Evolutionary conservation across 2,113 vertebrate species (phyloP), one percentile per base, ranked within the genome.

Genomic region (Macroglossus sobrinus): DNA sequence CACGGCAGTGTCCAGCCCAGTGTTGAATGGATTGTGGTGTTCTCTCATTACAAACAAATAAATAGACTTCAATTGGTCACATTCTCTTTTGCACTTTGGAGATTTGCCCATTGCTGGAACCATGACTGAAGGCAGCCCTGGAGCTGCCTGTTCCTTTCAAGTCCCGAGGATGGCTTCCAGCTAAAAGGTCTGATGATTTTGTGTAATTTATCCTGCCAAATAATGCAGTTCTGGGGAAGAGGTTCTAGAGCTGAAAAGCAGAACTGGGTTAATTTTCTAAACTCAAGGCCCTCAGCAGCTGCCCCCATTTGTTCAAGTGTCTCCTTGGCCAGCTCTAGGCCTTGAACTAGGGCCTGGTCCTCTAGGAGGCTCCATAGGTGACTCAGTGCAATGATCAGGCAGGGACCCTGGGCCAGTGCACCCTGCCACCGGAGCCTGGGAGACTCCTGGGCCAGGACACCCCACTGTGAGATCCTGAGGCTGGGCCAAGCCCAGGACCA

Each of bases 31-130:
- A 94, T 94, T 43, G 76, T 97, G 95, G 93, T 90, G 71, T 96
- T 96, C 71, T 97, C 80, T 95, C 55, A 95, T 91, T 74, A 97
- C 61, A 93, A 91, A 88, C 16, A 84, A 96, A 96, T 95, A 95
- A 91, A 97, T 21, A 94, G 87, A 92, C 84, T 89, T 38, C n/a
- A 84, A 59, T 64, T 89, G 88, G 82, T 93, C 91, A 75, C 43
- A n/a, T 81, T 26, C 10, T 43, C 18, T 91, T 35, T 84, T 63
- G 72, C 5, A 2, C 40, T 75, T 7, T 3, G 45, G 12, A 47
- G n/a, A 40, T 40, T 55, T 3, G 2, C 30, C 9, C 0, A 28
- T 45, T 63, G 38, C 38, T 63, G 40, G 57, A 40, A 30, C 28
- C 21, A 0, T 55, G 69, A 38, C 82, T 40, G 45, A 76, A 28